Evolutionary conservation across 1,140 invertebrate genomes (phyloP).

Genomic region (Tetragonula clypearis): DNA sequence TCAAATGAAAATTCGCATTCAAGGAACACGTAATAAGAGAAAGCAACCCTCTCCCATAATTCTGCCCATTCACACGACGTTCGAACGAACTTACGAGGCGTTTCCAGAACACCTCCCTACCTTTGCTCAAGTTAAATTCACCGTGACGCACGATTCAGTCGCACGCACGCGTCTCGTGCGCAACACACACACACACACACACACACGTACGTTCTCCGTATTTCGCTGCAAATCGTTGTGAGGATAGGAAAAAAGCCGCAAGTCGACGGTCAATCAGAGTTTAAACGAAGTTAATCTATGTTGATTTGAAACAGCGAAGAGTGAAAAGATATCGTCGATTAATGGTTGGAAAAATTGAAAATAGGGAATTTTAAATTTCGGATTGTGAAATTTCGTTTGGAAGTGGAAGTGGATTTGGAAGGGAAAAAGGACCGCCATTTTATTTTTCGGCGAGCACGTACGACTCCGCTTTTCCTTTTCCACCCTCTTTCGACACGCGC

Average conservation of each 20-base stretch:
- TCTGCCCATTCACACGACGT: slow-evolving; percentile 19
- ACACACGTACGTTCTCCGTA: not conserved
- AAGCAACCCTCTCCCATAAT: not conserved
- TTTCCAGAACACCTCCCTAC: slow-evolving; percentile 22
- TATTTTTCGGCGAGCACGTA: slow-evolving; percentile 33
- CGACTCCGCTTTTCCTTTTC: slow-evolving; percentile 33
- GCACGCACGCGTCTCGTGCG: slow-evolving; percentile 26
- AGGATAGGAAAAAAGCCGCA: not conserved
- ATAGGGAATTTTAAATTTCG: not conserved
- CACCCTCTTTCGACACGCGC: slow-evolving; percentile 9
- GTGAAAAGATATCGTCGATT: not conserved
- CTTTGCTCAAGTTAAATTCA: slow-evolving; percentile 37
- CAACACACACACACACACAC: not conserved
- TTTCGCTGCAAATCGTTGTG: not conserved
- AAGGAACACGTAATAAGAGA: not conserved
- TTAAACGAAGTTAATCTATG: not conserved
- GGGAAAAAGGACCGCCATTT: slow-evolving; percentile 44
- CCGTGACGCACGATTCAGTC: slow-evolving; percentile 43
- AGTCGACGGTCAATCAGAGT: too few relatives aligned
- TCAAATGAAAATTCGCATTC: not conserved
- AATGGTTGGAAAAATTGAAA: not conserved
- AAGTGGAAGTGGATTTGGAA: not conserved
- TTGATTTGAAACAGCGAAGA: not conserved
- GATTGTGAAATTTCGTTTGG: too few relatives aligned
- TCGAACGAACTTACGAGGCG: slow-evolving; percentile 31